Conservation (phyloP, 2,888 invertebrate species). For the Imbricaverruca yamaguchii region DNA sequence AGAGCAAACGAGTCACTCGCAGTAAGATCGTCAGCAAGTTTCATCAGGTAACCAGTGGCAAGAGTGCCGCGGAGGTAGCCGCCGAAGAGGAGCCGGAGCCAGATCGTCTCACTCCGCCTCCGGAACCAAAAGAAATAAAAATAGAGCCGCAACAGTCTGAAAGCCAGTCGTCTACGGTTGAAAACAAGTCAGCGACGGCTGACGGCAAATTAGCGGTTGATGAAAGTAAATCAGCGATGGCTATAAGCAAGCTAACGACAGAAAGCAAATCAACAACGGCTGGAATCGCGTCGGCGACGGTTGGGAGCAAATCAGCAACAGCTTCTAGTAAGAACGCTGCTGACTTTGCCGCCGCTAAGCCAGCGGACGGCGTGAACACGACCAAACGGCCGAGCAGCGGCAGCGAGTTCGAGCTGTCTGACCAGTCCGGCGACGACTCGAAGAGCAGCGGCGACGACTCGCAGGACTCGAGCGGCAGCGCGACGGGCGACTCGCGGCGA, state of each 20-base stretch:
- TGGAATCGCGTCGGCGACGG: too few species aligned
- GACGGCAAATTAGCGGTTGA: too few species aligned
- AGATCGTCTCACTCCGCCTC: background rate
- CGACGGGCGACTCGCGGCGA: background rate
- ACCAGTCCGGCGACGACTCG: background rate
- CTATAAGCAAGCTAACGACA: too few species aligned
- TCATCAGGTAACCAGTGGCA: background rate
- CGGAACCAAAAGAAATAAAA: background rate
- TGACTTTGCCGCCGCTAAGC: background rate
- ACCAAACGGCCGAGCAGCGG: background rate
- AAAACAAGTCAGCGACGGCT: too few species aligned
- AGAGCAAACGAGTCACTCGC: constrained; percentile 7
- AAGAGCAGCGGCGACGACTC: background rate
- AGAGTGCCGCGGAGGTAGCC: background rate
- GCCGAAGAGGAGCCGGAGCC: background rate
- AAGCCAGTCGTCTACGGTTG: too few species aligned
- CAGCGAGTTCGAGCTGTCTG: background rate
- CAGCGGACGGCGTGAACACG: background rate
- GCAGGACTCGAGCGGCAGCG: constrained; percentile 5
- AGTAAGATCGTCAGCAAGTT: background rate
- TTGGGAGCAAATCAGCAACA: too few species aligned
- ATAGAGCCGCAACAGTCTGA: background rate
- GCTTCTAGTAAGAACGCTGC: too few species aligned
- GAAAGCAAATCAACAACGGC: too few species aligned
- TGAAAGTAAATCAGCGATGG: too few species aligned